Conservation (phyloP, 1,140 invertebrate genomes). For the Halotydeus destructor region DNA sequence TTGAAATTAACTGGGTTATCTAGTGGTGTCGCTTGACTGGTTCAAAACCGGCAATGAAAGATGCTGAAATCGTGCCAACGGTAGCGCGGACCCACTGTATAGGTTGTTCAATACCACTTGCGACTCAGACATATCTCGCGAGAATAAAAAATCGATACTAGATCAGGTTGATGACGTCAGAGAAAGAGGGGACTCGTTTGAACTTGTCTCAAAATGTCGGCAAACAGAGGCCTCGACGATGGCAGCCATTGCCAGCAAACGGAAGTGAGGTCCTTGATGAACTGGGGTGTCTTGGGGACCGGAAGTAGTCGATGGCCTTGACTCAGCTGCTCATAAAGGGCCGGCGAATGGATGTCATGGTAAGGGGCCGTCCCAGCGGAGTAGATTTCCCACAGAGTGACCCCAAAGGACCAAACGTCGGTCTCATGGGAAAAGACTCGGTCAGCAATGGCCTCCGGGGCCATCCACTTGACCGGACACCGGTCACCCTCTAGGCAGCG, state of each 20-base stretch:
- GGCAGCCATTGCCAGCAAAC: slow-evolving; percentile 82
- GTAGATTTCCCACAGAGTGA: slow-evolving; percentile 66
- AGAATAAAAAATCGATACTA: too few species aligned
- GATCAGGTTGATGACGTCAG: too few species aligned
- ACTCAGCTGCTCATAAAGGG: slow-evolving; percentile 79
- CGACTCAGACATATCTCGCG: too few species aligned
- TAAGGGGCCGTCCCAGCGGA: slow-evolving; percentile 80
- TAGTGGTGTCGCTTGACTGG: too few species aligned
- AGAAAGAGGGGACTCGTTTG: too few species aligned
- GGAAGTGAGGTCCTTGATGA: slow-evolving; percentile 57
- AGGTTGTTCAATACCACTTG: too few species aligned
- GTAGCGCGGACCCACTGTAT: too few species aligned
- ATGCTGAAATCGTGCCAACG: too few species aligned
- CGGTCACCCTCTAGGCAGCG: too few species aligned
- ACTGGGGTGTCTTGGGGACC: slow-evolving; percentile 57
- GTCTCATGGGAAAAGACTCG: slow-evolving; percentile 64
- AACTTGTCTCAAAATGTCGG: too few species aligned
- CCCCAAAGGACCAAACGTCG: slow-evolving; percentile 67
- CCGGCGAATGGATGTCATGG: slow-evolving; percentile 70
- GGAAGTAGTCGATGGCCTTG: slow-evolving; percentile 77
- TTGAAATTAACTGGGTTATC: too few species aligned
- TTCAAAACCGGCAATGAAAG: too few species aligned
- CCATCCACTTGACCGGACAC: slow-evolving; percentile 79
- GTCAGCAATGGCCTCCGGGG: slow-evolving; percentile 49
- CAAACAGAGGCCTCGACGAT: slow-evolving; percentile 72